Evolutionary conservation across 2,888 invertebrate genomes (phyloP).

Genomic region (Catocala sponsa): DNA sequence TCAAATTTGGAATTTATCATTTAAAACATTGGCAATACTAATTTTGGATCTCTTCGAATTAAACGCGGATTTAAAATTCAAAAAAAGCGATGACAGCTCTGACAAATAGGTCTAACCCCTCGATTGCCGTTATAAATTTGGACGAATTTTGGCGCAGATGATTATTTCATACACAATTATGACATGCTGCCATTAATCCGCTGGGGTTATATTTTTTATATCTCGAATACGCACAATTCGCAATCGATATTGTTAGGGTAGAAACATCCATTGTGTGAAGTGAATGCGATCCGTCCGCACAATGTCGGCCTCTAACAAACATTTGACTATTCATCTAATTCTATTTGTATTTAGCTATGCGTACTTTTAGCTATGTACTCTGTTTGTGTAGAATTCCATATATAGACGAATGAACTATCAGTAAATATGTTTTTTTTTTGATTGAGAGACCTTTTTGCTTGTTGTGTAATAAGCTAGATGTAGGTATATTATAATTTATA

Average conservation of each 20-base stretch:
- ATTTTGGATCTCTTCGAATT: slow-evolving; percentile 14
- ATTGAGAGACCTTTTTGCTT: no score
- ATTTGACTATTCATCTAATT: slow-evolving; percentile 43
- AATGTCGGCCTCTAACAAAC: slow-evolving; percentile 28
- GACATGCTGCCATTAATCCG: slow-evolving; percentile 68
- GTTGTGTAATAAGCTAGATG: no score
- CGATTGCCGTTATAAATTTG: slow-evolving; percentile 43
- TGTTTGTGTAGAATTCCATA: no score
- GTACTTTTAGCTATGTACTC: no score
- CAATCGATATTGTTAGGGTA: slow-evolving; percentile 56
- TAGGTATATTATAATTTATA: no score
- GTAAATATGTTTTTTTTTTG: no score
- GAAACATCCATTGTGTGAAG: slow-evolving; percentile 52
- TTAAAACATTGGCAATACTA: not conserved
- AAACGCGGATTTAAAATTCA: slow-evolving; percentile 32
- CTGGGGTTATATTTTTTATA: slow-evolving; percentile 65
- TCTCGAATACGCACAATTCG: slow-evolving; percentile 48
- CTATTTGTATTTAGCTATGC: slow-evolving; percentile 19
- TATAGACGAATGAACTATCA: no score
- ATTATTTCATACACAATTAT: slow-evolving; percentile 72
- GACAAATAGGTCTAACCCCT: slow-evolving; percentile 56
- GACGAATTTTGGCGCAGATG: slow-evolving; percentile 63
- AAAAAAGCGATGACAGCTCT: slow-evolving; percentile 47
- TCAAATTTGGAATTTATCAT: not conserved
- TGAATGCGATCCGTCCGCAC: slow-evolving; percentile 30